These are phyloP conservation scores for Leptatherina wallacei DNA, from an alignment of 2,797 vertebrate genomes.

Conservation along the genomic window DNA sequence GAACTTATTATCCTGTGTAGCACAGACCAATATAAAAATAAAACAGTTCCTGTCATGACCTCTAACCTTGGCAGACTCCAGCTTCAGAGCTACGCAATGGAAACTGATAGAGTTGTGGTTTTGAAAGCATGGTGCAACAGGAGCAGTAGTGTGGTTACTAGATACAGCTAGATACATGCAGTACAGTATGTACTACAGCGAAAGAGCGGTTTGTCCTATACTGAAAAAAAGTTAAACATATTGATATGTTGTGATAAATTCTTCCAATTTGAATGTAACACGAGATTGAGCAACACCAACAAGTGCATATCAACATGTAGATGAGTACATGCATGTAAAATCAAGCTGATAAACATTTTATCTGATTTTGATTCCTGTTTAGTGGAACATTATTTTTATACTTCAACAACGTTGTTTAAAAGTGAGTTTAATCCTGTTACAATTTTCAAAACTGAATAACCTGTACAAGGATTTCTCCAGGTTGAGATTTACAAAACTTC, in stretches of 20 bases:
- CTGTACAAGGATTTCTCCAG: too few relatives aligned
- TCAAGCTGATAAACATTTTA: slow-evolving; percentile 40
- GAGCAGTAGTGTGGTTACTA: slow-evolving; percentile 79
- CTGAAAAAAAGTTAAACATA: slow-evolving; percentile 22
- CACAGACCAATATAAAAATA: slow-evolving; percentile 13
- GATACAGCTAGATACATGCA: slow-evolving; percentile 68
- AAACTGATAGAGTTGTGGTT: slow-evolving; percentile 81
- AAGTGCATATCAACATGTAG: background rate
- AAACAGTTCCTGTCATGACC: slow-evolving; percentile 55
- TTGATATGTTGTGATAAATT: slow-evolving; percentile 16
- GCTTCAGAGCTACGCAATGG: slow-evolving; percentile 65
- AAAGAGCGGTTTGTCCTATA: slow-evolving; percentile 60
- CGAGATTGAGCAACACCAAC: background rate
- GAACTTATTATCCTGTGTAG: background rate
- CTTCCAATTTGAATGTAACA: background rate
- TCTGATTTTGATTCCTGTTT: slow-evolving; percentile 36
- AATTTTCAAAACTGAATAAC: background rate
- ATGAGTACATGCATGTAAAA: slow-evolving; percentile 14
- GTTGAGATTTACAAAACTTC: background rate
- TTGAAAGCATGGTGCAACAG: slow-evolving; percentile 75
- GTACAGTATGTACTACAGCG: slow-evolving; percentile 75
- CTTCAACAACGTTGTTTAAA: slow-evolving; percentile 4
- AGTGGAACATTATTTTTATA: slow-evolving; percentile 43
- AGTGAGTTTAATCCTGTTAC: background rate
- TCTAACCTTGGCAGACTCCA: slow-evolving; percentile 54